Evolutionary conservation across 2,113 vertebrate species (phyloP).

Genomic region (Zootoca vivipara): DNA sequence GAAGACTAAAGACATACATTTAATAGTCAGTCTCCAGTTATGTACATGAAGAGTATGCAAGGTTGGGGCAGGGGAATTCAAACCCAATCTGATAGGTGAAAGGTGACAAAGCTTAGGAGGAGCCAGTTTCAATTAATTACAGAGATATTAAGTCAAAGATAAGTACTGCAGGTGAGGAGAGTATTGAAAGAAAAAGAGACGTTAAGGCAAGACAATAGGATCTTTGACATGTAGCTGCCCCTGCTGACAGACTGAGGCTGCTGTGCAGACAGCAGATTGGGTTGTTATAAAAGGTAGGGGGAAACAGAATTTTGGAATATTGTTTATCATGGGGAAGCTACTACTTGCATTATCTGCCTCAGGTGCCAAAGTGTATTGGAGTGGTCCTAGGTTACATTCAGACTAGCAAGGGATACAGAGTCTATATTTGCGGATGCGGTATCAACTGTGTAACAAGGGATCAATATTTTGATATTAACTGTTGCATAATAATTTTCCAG

Average conservation of each 20-base stretch:
- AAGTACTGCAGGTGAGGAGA: background rate
- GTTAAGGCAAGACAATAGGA: background rate
- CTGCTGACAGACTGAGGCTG: background rate
- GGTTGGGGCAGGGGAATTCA: background rate
- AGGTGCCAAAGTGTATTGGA: background rate
- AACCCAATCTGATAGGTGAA: background rate
- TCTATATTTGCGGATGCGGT: background rate
- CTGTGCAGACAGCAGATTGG: background rate
- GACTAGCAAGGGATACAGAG: background rate
- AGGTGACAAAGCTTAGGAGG: background rate
- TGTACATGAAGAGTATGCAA: background rate
- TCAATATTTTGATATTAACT: background rate
- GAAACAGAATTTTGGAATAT: background rate
- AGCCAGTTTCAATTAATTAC: background rate
- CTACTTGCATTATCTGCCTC: background rate
- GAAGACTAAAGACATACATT: background rate
- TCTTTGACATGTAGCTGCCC: too few species aligned
- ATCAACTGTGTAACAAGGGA: background rate
- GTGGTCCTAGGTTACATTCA: background rate
- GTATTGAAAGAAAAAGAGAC: background rate
- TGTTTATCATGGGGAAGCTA: background rate
- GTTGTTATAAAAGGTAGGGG: background rate
- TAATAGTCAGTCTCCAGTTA: background rate
- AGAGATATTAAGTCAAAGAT: background rate
- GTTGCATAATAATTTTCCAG: background rate